These are phyloP conservation scores for Acrocephalus arundinaceus DNA, from an alignment of 2,113 vertebrate genomes.

Conservation along the genomic window DNA sequence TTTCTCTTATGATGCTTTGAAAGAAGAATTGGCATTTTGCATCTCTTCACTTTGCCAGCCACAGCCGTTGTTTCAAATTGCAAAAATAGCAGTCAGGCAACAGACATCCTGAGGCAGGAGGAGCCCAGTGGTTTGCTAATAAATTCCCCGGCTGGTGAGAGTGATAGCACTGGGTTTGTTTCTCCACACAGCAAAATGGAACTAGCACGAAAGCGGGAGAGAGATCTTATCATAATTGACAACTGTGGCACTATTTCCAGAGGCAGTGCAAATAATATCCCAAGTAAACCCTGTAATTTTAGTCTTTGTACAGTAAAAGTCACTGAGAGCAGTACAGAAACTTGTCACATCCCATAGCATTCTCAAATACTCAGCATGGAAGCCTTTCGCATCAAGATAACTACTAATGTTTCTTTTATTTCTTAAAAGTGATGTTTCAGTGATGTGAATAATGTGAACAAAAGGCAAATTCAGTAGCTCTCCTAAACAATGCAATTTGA, in stretches of 20 bases:
- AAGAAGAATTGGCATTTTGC: background rate
- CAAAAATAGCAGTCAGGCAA: background rate
- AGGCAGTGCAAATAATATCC: background rate
- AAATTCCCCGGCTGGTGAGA: background rate
- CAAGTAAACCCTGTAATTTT: conserved; percentile 1
- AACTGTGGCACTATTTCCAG: background rate
- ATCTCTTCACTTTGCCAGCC: background rate
- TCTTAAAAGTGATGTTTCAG: background rate
- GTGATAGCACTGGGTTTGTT: background rate
- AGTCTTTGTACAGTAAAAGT: conserved; percentile 5
- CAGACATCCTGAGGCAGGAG: conserved; percentile 2
- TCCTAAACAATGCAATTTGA: background rate
- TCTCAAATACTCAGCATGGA: background rate
- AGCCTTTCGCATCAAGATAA: background rate
- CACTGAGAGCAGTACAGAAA: background rate
- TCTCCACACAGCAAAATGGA: background rate
- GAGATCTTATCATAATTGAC: background rate
- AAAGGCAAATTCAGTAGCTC: background rate
- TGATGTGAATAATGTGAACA: background rate
- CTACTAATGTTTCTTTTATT: background rate
- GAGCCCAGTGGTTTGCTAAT: background rate
- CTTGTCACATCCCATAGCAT: background rate
- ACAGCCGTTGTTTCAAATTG: background rate
- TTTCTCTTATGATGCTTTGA: background rate
- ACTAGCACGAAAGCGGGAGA: background rate